Conservation (phyloP, 2,888 invertebrate genomes). For the Tineola bisselliella region DNA sequence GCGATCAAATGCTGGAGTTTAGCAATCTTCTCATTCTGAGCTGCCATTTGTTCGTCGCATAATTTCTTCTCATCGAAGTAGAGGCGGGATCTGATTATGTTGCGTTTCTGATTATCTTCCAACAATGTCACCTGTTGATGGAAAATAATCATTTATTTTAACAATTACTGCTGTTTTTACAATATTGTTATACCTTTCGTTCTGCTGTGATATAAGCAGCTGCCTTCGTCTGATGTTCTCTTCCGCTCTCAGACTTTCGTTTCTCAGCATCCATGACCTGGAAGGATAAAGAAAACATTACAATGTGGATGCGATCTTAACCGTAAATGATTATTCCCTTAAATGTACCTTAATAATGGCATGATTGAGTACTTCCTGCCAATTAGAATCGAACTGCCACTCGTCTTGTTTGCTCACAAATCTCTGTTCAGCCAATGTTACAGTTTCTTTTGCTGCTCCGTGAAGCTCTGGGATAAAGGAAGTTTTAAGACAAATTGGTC, state of each 20-base stretch:
- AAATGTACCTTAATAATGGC: constrained; percentile 84
- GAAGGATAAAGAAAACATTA: constrained; percentile 15
- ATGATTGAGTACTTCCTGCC: constrained; percentile 98
- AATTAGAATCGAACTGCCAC: constrained; percentile 93
- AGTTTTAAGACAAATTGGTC: neutral
- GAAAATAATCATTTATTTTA: no score
- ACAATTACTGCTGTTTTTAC: no score
- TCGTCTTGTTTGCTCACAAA: constrained; percentile 78
- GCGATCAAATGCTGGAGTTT: constrained; percentile 82
- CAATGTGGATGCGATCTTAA: no score
- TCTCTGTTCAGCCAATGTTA: constrained; percentile 87
- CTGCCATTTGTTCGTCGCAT: constrained; percentile 85
- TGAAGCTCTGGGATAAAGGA: constrained; percentile 73
- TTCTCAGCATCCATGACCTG: constrained; percentile 94
- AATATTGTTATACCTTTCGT: constrained; percentile 70
- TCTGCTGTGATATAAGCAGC: constrained; percentile 84
- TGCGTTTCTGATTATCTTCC: constrained; percentile 83
- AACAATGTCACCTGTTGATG: constrained; percentile 72
- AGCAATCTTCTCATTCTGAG: constrained; percentile 86
- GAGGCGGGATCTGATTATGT: constrained; percentile 85
- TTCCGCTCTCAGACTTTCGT: constrained; percentile 87
- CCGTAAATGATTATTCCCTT: no score
- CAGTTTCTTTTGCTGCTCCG: constrained; percentile 93
- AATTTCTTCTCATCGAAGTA: constrained; percentile 92
- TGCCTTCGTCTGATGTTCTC: constrained; percentile 86